phyloP scores from a whole-genome alignment of 2,888 invertebrate genomes.

The Tachina grossa region DNA sequence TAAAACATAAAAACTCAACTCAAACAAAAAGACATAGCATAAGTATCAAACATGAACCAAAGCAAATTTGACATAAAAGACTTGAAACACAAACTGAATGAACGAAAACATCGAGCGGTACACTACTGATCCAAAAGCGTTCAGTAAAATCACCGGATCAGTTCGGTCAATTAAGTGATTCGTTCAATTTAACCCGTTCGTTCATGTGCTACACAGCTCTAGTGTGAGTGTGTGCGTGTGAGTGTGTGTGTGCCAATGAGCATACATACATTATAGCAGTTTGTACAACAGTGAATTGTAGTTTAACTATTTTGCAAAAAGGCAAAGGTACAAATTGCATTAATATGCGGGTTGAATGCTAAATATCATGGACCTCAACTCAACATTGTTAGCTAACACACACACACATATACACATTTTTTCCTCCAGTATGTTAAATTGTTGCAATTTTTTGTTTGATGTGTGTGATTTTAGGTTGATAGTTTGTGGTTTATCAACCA shows the following conservation, averaged over 20 bases:
- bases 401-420: neutral
- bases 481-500: conserved; percentile 51
- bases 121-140: no score
- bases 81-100: no score
- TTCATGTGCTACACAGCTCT: no score
- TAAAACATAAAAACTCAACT: no score
- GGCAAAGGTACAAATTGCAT: conserved; percentile 64
- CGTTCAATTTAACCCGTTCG: no score
- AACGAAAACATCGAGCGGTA: no score
- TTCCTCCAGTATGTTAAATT: conserved; percentile 17
- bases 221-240: neutral
- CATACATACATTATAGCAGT: neutral
- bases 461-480: conserved; percentile 44
- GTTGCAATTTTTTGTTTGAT: conserved; percentile 17
- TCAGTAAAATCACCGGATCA: no score
- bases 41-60: no score
- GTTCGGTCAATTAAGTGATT: no score
- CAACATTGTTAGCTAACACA: conserved; percentile 3
- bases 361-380: conserved; percentile 50
- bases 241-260: neutral
- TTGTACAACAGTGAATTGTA: neutral
- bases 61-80: no score
- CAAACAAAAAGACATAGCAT: no score
- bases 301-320: conserved; percentile 36
- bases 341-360: conserved; percentile 63